Evolutionary conservation across 2,888 invertebrate genomes (phyloP).

Genomic region (Perizoma affinitatum): DNA sequence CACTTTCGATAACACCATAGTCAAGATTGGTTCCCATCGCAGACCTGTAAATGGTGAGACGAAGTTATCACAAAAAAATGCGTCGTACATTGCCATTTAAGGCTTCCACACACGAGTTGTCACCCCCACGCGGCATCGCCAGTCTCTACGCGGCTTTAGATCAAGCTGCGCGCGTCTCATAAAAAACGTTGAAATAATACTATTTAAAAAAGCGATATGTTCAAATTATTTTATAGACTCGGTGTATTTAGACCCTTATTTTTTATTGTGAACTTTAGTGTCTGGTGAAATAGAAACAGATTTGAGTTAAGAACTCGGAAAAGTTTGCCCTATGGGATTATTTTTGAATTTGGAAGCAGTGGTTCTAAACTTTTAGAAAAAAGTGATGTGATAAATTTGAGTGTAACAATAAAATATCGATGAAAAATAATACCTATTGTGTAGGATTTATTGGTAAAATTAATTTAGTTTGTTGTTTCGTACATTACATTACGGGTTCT

Average conservation of each 20-base stretch:
- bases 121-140: slow-evolving; percentile 51
- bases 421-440: slow-evolving; percentile 6
- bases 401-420: slow-evolving; percentile 27
- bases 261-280: slow-evolving; percentile 7
- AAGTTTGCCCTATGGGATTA: slow-evolving; percentile 1
- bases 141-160: slow-evolving; percentile 64
- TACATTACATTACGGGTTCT: not conserved
- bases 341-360: slow-evolving; percentile 23
- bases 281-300: slow-evolving; percentile 14
- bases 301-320: slow-evolving; percentile 9
- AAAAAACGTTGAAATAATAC: slow-evolving; percentile 4
- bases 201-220: not conserved
- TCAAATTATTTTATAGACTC: not conserved
- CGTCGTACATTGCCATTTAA: slow-evolving; percentile 56
- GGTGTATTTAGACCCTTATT: slow-evolving; percentile 1
- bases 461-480: slow-evolving; percentile 4
- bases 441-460: slow-evolving; percentile 7
- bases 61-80: slow-evolving; percentile 37
- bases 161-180: slow-evolving; percentile 51
- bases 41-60: slow-evolving; percentile 35
- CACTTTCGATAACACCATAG: slow-evolving; percentile 30
- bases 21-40: slow-evolving; percentile 8
- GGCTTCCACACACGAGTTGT: slow-evolving; percentile 51
- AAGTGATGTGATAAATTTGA: slow-evolving; percentile 28
- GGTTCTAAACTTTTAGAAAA: slow-evolving; percentile 11